Base-by-base conservation (phyloP, 2,888 invertebrate species). In the Escarpia spicata region DNA sequence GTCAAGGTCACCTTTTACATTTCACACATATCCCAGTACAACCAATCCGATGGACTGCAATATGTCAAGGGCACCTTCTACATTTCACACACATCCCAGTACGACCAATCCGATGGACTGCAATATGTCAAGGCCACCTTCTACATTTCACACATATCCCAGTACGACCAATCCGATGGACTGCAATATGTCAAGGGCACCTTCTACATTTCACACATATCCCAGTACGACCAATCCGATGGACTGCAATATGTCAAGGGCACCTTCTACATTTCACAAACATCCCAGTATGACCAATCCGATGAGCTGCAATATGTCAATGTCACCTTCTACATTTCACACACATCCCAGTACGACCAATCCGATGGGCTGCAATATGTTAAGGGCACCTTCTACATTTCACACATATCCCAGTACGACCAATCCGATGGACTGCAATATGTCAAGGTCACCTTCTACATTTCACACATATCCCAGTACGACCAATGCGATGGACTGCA, bases 1-100 rank as follows among this genome's bases (percentile, higher is more conserved):
- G n/a, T 75, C 75, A 75, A 26, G 19, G 75, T 26, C 75, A 75
- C 19, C n/a, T 75, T 4, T 3, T 75, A 6, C 26, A 2, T 26
- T 98, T 98, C 0, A 98, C 98, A 93, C 99, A 98, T 52, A 99
- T 98, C 37, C 97, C 97, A 43, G 97, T 97, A 94, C 97, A 95
- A 90, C 97, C 97, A 93, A 97, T 97, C 94, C 97, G 95, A 94
- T 60, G 99, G 98, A 96, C 99, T 98, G 93, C 94, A 93, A 96
- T 94, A 44, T 26, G n/a, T 75, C 75, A 75, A 26, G 19, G 75
- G n/a, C 75, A 75, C 19, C n/a, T 75, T 4, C 19, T 75, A 6
- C 26, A 2, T 26, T 2, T 75, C 52, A 52, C 52, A 52, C 15
- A 52, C 8, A 52, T 52, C 37, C 97, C 97, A 43, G 97, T 97